Conservation (phyloP, 2,113 vertebrate species). For the Dolichotis patagonum region DNA sequence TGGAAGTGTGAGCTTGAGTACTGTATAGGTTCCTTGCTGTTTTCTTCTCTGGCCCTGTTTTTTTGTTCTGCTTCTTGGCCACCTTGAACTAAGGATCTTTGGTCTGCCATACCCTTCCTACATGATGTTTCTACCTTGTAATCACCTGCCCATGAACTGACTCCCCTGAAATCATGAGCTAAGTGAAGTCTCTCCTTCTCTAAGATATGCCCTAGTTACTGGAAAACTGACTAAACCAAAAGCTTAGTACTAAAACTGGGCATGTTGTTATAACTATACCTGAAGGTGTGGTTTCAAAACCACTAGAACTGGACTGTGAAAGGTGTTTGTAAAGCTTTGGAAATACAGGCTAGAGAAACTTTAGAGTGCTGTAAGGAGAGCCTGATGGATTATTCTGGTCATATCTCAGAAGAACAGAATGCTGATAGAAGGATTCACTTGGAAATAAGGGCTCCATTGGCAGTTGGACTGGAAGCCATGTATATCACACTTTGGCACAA, state of each 20-base stretch:
- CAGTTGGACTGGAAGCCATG: neutral
- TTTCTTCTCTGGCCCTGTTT: neutral
- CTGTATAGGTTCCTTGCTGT: neutral
- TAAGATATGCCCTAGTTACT: neutral
- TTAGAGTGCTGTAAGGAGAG: neutral
- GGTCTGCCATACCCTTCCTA: neutral
- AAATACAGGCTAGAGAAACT: neutral
- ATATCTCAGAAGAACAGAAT: neutral
- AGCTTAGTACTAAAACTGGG: neutral
- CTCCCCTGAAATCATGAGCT: neutral
- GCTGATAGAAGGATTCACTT: neutral
- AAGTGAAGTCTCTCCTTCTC: neutral
- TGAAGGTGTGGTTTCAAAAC: neutral
- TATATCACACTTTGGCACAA: neutral
- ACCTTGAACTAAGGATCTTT: neutral
- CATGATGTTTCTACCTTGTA: neutral
- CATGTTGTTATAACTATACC: neutral
- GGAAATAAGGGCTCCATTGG: neutral
- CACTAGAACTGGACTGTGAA: neutral
- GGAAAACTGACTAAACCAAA: neutral
- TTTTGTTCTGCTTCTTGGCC: neutral
- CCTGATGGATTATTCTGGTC: neutral
- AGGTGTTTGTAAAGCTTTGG: neutral
- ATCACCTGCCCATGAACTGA: neutral
- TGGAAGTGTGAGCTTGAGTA: neutral